Conservation (phyloP, 2,113 vertebrate species). For the Nesoenas mayeri region DNA sequence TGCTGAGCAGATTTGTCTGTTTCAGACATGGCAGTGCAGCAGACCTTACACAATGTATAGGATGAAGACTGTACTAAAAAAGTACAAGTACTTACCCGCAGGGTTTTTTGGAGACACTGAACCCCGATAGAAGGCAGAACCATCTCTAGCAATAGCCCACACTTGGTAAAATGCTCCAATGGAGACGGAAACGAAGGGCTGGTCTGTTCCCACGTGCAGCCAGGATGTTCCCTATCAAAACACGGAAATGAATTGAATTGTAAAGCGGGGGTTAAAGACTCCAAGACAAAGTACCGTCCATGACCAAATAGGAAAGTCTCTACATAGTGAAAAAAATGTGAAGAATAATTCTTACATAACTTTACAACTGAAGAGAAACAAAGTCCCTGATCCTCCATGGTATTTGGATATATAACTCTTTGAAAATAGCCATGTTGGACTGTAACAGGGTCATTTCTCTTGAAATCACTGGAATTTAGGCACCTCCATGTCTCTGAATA, state of each 20-base stretch:
- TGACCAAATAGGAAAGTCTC: background rate
- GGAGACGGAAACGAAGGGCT: slow-evolving; percentile 91
- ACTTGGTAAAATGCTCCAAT: slow-evolving; percentile 89
- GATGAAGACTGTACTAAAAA: background rate
- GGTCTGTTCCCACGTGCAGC: slow-evolving; percentile 95
- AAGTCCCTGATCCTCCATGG: background rate
- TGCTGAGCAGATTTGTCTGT: background rate
- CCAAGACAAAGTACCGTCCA: background rate
- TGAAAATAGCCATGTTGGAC: background rate
- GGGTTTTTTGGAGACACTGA: slow-evolving; percentile 87
- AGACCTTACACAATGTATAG: background rate
- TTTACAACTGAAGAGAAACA: background rate
- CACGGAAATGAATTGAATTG: background rate
- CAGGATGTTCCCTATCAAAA: slow-evolving; percentile 87
- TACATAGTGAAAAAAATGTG: background rate
- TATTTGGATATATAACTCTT: background rate
- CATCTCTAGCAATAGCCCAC: slow-evolving; percentile 92
- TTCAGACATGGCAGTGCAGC: background rate
- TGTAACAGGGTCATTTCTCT: background rate
- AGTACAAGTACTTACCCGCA: slow-evolving; percentile 77
- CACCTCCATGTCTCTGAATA: background rate
- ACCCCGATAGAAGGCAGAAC: slow-evolving; percentile 92
- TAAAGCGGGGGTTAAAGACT: background rate
- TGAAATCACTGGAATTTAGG: background rate
- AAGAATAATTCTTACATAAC: background rate